Conservation (phyloP, 2,797 vertebrate genomes). For the Peromyscus attwateri region DNA sequence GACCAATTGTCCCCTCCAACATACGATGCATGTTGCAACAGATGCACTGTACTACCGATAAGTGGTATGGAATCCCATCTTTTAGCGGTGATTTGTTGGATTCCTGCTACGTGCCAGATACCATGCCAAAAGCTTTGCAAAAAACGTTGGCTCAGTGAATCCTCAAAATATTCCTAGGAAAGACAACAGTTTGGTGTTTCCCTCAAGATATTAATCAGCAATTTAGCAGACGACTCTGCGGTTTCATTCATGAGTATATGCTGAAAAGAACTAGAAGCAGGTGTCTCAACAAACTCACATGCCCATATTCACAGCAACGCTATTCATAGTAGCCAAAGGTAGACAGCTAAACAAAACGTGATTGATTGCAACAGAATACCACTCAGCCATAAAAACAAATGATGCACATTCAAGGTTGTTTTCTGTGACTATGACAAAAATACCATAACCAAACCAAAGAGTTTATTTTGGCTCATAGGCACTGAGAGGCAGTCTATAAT, state of each 20-base stretch:
- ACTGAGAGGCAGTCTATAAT: too few species aligned
- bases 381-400: slow-evolving; percentile 17
- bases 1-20: neutral
- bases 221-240: slow-evolving; percentile 46
- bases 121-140: slow-evolving; percentile 57
- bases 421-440: neutral
- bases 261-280: slow-evolving; percentile 25
- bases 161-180: slow-evolving; percentile 61
- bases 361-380: neutral
- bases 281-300: slow-evolving; percentile 22
- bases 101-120: slow-evolving; percentile 57
- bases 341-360: neutral
- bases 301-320: neutral
- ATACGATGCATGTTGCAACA: slow-evolving; percentile 21
- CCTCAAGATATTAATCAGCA: slow-evolving; percentile 37
- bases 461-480: neutral
- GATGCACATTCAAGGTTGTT: neutral
- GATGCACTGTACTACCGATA: slow-evolving; percentile 31
- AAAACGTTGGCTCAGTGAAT: slow-evolving; percentile 46
- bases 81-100: slow-evolving; percentile 56
- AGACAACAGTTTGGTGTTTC: slow-evolving; percentile 51
- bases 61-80: slow-evolving; percentile 45
- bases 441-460: neutral
- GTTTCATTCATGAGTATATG: slow-evolving; percentile 5
- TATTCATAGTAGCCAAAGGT: neutral